Base-by-base conservation (phyloP, 2,797 vertebrate genomes). In the Acrocephalus scirpaceus region DNA sequence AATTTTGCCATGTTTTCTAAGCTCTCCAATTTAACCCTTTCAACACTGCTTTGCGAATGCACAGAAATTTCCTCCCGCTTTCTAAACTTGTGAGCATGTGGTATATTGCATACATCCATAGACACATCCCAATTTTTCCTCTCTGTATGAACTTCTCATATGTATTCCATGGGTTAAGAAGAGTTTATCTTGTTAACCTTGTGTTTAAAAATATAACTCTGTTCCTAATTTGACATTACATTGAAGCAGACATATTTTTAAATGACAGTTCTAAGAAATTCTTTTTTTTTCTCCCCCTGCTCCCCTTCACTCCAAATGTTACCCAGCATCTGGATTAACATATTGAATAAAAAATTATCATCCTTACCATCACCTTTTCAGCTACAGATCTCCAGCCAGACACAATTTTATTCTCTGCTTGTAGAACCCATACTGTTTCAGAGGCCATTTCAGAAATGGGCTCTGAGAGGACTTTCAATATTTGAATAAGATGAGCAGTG, bases 151-250 rank as follows among this genome's bases (percentile, higher is more conserved):
- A 78, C 7, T 85, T 78, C 30, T 83, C 19, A n/a, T 29, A 23
- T 1, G 9, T 56, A 72, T 69, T 90, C 61, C 66, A 48, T 26
- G 48, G 47, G 48, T 95, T 95, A 90, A 78, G 32, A 42, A 81
- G 44, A 75, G 27, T 90, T 90, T 76, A 45, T 61, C 12, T 76
- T 86, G 16, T 67, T 93, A 88, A 87, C 85, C 30, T 42, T 77
- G 8, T 81, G 50, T 34, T 94, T 90, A 81, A 93, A 95, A 90
- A 90, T 58, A 82, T 73, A 95, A 83, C 64, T 53, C 40, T 71
- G 2, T 76, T 91, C 54, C 56, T 83, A 76, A 45, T 85, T 95
- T 78, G 76, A 57, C n/a, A 62, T 61, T 85, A 53, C 30, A 76
- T 40, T 87, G 53, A 94, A 75, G 51, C 3, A 83, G 42, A n/a